phyloP scores from a whole-genome alignment of 2,113 vertebrate genomes.

The Crotalus tigris region DNA sequence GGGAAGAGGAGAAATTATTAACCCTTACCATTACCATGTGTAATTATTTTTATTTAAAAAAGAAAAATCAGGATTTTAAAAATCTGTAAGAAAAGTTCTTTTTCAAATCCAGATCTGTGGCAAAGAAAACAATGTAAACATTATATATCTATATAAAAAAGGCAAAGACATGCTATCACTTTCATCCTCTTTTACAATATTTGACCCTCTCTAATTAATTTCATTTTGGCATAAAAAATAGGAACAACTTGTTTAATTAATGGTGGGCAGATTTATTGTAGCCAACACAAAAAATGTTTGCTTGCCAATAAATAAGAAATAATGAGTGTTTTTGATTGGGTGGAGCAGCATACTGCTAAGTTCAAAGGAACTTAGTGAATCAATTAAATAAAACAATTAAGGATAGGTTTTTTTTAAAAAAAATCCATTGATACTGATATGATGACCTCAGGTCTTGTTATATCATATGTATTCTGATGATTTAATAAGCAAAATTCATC shows the following conservation, averaged over 20 bases:
- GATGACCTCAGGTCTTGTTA: constrained; percentile 46
- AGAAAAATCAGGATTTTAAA: constrained; percentile 51
- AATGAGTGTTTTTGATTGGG: constrained; percentile 60
- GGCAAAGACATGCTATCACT: constrained; percentile 65
- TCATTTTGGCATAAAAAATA: constrained; percentile 43
- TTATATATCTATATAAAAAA: constrained; percentile 81
- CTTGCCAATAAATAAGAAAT: constrained; percentile 75
- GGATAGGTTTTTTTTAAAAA: not conserved
- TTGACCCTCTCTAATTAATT: constrained; percentile 61
- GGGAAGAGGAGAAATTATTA: not conserved
- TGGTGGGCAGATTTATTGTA: constrained; percentile 55
- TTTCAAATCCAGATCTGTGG: constrained; percentile 70
- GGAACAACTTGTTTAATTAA: constrained; percentile 59
- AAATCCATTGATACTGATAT: not conserved
- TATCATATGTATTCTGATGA: constrained; percentile 38
- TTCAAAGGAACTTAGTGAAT: constrained; percentile 62
- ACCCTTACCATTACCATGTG: not conserved
- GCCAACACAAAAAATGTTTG: constrained; percentile 40
- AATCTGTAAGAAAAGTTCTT: constrained; percentile 53
- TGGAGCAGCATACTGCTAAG: constrained; percentile 64
- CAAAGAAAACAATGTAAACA: constrained; percentile 77
- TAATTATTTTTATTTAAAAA: constrained; percentile 48
- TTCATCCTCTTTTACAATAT: constrained; percentile 62
- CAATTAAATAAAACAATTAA: constrained; percentile 58
- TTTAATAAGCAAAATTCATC: constrained; percentile 7